phyloP scores from a whole-genome alignment of 2,888 invertebrate species.

The Tipula helvola region DNA sequence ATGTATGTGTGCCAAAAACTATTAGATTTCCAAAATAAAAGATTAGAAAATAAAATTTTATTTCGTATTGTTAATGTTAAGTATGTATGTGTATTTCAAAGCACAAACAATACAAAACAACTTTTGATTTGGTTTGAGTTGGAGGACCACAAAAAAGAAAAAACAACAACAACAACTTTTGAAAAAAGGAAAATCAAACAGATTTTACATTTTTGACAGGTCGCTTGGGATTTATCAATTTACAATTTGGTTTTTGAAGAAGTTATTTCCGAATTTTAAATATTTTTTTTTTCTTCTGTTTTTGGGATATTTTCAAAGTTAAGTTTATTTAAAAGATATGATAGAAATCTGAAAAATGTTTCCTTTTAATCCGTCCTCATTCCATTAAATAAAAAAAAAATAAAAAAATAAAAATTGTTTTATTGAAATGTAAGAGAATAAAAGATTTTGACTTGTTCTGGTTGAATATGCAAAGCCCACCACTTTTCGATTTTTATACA shows the following conservation, averaged over 20 bases:
- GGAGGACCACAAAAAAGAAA: neutral
- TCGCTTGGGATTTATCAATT: neutral
- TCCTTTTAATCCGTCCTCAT: neutral
- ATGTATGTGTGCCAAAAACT: neutral
- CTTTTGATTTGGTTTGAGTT: neutral
- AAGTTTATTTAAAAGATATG: neutral
- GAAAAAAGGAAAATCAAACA: neutral
- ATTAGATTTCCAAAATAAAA: neutral
- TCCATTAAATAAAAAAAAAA: neutral
- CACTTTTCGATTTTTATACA: too few relatives aligned
- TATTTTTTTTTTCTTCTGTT: neutral
- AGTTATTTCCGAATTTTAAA: neutral
- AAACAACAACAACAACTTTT: neutral
- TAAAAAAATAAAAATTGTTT: neutral
- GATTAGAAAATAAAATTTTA: neutral
- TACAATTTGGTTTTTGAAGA: neutral
- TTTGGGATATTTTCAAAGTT: neutral
- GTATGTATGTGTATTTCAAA: neutral
- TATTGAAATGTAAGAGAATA: neutral
- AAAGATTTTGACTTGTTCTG: neutral
- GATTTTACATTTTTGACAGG: neutral
- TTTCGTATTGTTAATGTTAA: neutral
- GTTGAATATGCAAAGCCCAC: too few relatives aligned
- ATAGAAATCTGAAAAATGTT: neutral
- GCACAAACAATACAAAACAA: neutral